Conservation (phyloP, 2,113 vertebrate species). For the Manacus vitellinus region DNA sequence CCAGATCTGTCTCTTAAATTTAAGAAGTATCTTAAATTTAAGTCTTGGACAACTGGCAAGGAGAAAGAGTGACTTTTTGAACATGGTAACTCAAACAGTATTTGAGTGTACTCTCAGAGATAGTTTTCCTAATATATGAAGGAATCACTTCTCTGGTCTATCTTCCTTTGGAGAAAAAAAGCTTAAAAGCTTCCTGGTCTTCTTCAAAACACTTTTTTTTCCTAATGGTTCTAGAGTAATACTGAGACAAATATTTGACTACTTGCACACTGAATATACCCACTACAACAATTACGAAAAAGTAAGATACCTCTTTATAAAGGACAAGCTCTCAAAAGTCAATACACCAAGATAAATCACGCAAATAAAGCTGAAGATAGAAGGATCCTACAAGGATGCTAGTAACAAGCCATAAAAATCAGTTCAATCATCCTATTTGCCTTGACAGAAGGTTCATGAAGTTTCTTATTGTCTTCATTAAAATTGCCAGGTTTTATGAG, state of each 20-base stretch:
- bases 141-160: not conserved
- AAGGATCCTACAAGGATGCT: not conserved
- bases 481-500: not conserved
- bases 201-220: not conserved
- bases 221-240: not conserved
- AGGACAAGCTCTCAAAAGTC: not conserved
- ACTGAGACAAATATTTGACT: not conserved
- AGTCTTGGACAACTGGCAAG: not conserved
- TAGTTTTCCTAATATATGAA: not conserved
- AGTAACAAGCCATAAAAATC: not conserved
- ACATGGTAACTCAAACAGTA: not conserved
- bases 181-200: not conserved
- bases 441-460: not conserved
- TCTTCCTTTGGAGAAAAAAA: not conserved
- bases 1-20: not conserved
- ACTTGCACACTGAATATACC: not conserved
- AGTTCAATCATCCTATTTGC: not conserved
- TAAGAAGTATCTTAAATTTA: not conserved
- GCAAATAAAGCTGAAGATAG: not conserved
- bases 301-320: not conserved
- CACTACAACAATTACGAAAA: not conserved
- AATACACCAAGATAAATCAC: not conserved
- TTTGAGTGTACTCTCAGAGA: not conserved
- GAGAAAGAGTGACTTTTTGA: not conserved
- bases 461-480: not conserved